Conservation (phyloP, 2,888 invertebrate species). For the Mythimna vitellina region DNA sequence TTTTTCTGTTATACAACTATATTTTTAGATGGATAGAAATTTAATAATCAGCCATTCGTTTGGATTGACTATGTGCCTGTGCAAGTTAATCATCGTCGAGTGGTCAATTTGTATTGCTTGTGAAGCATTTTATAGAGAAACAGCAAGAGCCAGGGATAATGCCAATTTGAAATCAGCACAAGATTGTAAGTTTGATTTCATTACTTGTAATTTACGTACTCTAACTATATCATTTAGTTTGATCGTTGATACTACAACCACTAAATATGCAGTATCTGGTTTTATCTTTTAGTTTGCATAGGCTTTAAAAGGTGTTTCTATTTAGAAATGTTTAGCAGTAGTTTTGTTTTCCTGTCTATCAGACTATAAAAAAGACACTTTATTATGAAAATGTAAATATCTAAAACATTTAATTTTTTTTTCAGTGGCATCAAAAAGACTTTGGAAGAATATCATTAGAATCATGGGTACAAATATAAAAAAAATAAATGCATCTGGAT, state of each 20-base stretch:
- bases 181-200: conserved; percentile 16
- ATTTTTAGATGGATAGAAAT: conserved; percentile 21
- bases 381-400: neutral
- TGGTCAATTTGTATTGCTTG: conserved; percentile 31
- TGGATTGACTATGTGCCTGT: conserved; percentile 15
- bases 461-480: conserved; percentile 11
- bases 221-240: neutral
- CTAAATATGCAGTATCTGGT: neutral
- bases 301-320: neutral
- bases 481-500: conserved; percentile 32
- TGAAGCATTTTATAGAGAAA: conserved; percentile 27
- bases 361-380: neutral
- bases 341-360: neutral
- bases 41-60: conserved; percentile 11
- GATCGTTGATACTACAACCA: neutral
- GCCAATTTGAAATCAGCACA: conserved; percentile 12
- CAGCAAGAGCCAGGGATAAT: conserved; percentile 8
- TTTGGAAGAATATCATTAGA: conserved; percentile 36
- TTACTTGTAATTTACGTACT: neutral
- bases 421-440: conserved; percentile 24
- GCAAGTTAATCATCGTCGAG: conserved; percentile 32
- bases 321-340: neutral
- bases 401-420: neutral
- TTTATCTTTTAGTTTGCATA: neutral
- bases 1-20: neutral